A percentile compares a stretch with the other conserved stretches of the same genome.
phyloP scores from a whole-genome alignment of 2,797 vertebrate genomes.

The Chelon labrosus region DNA sequence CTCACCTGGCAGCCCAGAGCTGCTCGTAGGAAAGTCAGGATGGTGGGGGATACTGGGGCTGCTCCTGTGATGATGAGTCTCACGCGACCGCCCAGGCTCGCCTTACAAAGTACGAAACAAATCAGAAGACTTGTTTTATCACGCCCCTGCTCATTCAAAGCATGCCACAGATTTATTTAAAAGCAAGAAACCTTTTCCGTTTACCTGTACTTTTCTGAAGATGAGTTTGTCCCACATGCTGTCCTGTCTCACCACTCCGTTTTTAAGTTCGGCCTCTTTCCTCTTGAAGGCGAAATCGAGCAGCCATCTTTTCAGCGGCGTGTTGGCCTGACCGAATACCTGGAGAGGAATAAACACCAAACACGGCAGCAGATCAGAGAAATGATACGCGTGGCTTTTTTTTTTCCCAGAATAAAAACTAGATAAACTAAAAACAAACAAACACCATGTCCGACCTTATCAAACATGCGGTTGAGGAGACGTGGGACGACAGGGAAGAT shows the following conservation, averaged over 20 bases:
- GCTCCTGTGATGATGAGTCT: conserved; percentile 95
- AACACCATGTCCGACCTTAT: conserved; percentile 87
- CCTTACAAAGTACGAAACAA: conserved; percentile 76
- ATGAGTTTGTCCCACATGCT: conserved; percentile 97
- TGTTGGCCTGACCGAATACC: conserved; percentile 95
- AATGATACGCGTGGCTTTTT: background rate
- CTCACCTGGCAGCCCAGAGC: conserved; percentile 97
- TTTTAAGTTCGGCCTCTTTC: conserved; percentile 94
- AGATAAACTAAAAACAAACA: background rate
- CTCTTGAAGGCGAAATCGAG: conserved; percentile 94
- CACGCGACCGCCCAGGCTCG: conserved; percentile 92
- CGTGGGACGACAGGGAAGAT: conserved; percentile 97
- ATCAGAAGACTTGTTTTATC: background rate
- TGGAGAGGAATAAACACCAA: conserved; percentile 54
- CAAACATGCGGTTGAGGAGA: conserved; percentile 98
- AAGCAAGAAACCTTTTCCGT: background rate
- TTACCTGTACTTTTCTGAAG: conserved; percentile 97
- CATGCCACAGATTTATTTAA: background rate
- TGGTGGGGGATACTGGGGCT: conserved; percentile 93
- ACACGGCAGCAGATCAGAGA: background rate
- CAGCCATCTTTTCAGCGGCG: conserved; percentile 92
- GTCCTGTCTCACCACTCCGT: conserved; percentile 91
- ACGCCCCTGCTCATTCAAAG: background rate
- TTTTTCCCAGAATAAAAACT: background rate
- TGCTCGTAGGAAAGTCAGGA: conserved; percentile 93